A percentile compares a stretch with the other conserved stretches of the same genome.
Conservation (phyloP, 2,797 vertebrate genomes). For the Xiphorhynchus erythropygius region DNA sequence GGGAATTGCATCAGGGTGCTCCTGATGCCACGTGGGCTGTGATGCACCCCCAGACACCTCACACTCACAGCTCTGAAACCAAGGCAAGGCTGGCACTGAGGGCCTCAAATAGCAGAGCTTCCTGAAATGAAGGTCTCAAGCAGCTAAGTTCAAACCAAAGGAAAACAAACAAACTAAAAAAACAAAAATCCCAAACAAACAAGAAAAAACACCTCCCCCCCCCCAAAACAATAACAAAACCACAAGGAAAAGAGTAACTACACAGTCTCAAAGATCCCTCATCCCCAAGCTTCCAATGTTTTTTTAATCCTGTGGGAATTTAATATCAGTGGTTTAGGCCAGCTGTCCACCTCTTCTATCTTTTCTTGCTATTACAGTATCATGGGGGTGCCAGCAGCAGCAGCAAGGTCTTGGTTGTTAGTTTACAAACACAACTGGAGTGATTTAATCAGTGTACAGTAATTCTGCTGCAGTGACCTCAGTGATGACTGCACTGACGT, state of each 20-base stretch:
- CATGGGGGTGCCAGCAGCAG: background rate
- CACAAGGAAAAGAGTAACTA: background rate
- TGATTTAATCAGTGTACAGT: background rate
- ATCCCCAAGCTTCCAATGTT: background rate
- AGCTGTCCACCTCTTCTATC: background rate
- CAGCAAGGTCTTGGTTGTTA: background rate
- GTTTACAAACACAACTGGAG: background rate
- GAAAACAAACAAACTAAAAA: background rate
- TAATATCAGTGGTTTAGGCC: background rate
- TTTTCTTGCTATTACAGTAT: background rate
- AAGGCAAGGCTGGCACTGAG: background rate
- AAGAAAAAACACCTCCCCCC: no score
- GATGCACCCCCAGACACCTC: background rate
- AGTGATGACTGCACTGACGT: background rate
- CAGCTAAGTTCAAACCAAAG: background rate
- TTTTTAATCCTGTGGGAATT: background rate
- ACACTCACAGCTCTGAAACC: background rate
- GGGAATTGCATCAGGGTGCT: background rate
- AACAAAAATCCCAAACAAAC: background rate
- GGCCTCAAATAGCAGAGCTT: background rate
- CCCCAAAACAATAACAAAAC: no score
- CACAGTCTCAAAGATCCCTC: background rate
- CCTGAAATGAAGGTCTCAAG: background rate
- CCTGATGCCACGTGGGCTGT: accelerated
- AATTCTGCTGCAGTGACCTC: background rate